Conservation (phyloP, 2,888 invertebrate species). For the Halictus ligatus region DNA sequence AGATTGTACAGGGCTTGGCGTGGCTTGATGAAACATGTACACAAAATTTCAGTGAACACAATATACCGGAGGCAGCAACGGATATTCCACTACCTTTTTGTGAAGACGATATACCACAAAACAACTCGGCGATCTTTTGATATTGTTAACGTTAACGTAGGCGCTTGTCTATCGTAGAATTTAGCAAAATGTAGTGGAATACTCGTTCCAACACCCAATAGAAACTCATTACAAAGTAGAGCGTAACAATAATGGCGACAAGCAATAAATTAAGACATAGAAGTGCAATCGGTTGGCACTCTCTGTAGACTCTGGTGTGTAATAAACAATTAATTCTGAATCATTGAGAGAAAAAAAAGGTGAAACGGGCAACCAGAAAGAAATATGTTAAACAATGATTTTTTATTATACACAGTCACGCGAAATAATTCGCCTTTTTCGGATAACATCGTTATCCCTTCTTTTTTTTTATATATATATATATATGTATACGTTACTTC, state of each 20-base stretch:
- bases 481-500: constrained; percentile 59
- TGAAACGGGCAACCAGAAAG: constrained; percentile 50
- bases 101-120: neutral
- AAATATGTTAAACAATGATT: constrained; percentile 60
- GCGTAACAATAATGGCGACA: constrained; percentile 24
- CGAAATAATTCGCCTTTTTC: constrained; percentile 70
- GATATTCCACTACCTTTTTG: neutral
- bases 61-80: constrained; percentile 13
- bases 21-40: constrained; percentile 35
- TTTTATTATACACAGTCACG: constrained; percentile 76
- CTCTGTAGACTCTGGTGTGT: constrained; percentile 21
- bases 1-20: constrained; percentile 13
- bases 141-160: neutral
- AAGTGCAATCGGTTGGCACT: constrained; percentile 59
- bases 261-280: constrained; percentile 41
- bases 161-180: neutral
- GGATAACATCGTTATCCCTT: constrained; percentile 63
- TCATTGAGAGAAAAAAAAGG: constrained; percentile 18
- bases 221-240: constrained; percentile 45
- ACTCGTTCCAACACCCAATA: neutral
- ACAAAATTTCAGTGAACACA: constrained; percentile 64
- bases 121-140: neutral
- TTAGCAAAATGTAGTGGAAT: neutral
- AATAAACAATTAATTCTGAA: constrained; percentile 15
- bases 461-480: too few species aligned